Evolutionary conservation across 2,888 invertebrate species (phyloP).

Genomic region (Pyrrhosoma nymphula): DNA sequence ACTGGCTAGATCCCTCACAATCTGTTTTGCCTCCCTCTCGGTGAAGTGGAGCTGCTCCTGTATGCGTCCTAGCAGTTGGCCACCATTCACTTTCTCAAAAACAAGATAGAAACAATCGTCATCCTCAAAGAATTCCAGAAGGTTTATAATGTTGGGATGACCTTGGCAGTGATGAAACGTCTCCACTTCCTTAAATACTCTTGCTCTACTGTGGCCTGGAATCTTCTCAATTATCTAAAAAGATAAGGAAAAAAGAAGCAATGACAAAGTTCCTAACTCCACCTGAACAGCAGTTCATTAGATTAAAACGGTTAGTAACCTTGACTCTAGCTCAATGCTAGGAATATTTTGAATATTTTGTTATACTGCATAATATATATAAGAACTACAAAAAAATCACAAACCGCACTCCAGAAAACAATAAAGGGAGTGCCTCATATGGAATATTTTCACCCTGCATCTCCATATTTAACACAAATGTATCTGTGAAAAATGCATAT

Average conservation of each 20-base stretch:
- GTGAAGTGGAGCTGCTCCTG: slow-evolving; percentile 96
- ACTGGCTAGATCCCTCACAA: slow-evolving; percentile 95
- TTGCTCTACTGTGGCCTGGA: slow-evolving; percentile 94
- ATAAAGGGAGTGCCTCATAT: too few species aligned
- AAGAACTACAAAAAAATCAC: too few species aligned
- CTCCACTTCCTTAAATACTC: slow-evolving; percentile 99
- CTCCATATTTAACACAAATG: too few species aligned
- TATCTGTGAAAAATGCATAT: too few species aligned
- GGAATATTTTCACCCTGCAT: too few species aligned
- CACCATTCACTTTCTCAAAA: slow-evolving; percentile 98
- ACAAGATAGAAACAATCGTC: slow-evolving; percentile 96
- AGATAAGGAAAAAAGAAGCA: slow-evolving; percentile 36
- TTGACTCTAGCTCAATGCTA: too few species aligned
- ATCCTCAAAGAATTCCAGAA: slow-evolving; percentile 98
- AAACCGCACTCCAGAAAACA: too few species aligned
- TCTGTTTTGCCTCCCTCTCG: slow-evolving; percentile 96
- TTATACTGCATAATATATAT: too few species aligned
- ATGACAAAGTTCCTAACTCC: background rate
- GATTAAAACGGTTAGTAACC: too few species aligned
- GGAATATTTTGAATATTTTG: too few species aligned
- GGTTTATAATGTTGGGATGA: slow-evolving; percentile 97
- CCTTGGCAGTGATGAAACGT: slow-evolving; percentile 99
- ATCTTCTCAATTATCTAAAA: slow-evolving; percentile 93
- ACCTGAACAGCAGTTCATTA: background rate
- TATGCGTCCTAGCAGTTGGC: slow-evolving; percentile 95